Evolutionary conservation across 2,113 vertebrate species (phyloP), one percentile per base, ranked within the genome.

Genomic region (Scortum barcoo): DNA sequence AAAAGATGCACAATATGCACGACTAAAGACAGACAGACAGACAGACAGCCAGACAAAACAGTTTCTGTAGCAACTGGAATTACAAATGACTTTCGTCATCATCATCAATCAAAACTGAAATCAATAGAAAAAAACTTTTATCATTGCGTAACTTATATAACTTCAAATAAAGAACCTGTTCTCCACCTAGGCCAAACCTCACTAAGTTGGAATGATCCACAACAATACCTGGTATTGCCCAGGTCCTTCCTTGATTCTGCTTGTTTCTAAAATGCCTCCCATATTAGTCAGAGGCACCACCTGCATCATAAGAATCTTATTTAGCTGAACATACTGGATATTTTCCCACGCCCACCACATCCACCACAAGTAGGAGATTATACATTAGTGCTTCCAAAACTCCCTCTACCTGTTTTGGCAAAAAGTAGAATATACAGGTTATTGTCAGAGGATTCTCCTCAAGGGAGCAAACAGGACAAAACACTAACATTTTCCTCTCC

Each of bases 211-310:
- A 56, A 36, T 33, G 17, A 53, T 71, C 2, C 38, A 61, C 72
- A 83, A 56, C 54, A 70, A 19, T 6, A 73, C 46, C 60, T 28
- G 44, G 56, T 56, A 65, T 65, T 40, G 66, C 36, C 51, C 11
- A 14, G 51, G 3, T 38, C 46, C 28, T 66, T 38, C 46, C 28
- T 66, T 80, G 58, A 57, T 38, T 65, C 14, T 24, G 28, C 8
- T 53, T 10, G 4, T 44, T 56, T 38, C 9, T 44, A 13, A 28
- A 63, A 73, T 12, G 24, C 7, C 24, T 75, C 9, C 11, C 76
- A 22, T 72, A 16, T 72, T 61, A 36, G 51, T 53, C 20, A 33
- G 44, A 61, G 1, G 24, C 54, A 20, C 44, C n/a, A 1, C 66
- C 57, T 51, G 30, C 57, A 51, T 65, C 38, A 76, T 26, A 65